Percentiles rank a stretch among this genome's conserved stretches.
Conservation (phyloP, 2,888 invertebrate species). For the Chrysina gloriosa region DNA sequence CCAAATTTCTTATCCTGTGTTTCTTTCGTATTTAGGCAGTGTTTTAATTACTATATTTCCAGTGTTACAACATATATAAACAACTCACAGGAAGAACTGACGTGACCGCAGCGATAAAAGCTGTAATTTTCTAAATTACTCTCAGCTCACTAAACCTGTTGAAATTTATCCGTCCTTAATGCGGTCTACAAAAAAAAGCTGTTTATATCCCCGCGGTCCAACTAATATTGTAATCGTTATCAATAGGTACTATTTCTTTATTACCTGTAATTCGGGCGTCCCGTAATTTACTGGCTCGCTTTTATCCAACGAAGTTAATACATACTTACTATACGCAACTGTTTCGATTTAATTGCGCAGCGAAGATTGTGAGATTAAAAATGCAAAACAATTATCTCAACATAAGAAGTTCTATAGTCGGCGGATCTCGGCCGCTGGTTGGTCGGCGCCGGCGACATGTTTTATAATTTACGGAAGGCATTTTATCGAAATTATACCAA, state of each 20-base stretch:
- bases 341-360: slow-evolving; percentile 10
- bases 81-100: not conserved
- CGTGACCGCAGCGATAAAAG: not conserved
- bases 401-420: slow-evolving; percentile 34
- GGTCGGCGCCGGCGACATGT: slow-evolving; percentile 44
- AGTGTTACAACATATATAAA: slow-evolving; percentile 9
- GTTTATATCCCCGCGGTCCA: slow-evolving; percentile 4
- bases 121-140: slow-evolving; percentile 25
- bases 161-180: slow-evolving; percentile 7
- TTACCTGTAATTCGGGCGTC: slow-evolving; percentile 19
- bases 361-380: slow-evolving; percentile 21
- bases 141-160: not conserved
- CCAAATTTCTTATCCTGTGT: too few species aligned
- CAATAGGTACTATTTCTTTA: slow-evolving; percentile 22
- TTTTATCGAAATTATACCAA: slow-evolving; percentile 53
- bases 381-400: slow-evolving; percentile 39
- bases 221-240: slow-evolving; percentile 19
- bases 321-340: not conserved
- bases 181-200: not conserved
- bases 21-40: too few species aligned
- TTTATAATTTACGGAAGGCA: slow-evolving; percentile 50
- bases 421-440: not conserved
- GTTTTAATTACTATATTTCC: not conserved
- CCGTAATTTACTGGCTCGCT: not conserved
- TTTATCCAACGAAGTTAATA: not conserved